Evolutionary conservation across 2,113 vertebrate genomes (phyloP).

Genomic region (Bubo scandiacus): DNA sequence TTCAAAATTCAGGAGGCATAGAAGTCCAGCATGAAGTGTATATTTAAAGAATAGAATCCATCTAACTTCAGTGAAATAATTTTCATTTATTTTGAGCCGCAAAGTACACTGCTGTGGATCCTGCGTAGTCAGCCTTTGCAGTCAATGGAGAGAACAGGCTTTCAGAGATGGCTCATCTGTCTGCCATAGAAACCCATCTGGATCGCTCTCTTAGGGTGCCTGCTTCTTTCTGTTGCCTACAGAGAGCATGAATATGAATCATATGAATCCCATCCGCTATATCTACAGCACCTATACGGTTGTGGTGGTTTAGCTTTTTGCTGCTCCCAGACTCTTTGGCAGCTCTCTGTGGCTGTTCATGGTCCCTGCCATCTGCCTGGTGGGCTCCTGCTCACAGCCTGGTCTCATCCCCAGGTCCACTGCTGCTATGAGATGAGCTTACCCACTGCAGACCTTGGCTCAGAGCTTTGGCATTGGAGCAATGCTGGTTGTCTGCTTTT

Average conservation of each 20-base stretch:
- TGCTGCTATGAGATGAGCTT: accelerated
- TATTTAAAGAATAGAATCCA: background rate
- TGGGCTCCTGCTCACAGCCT: accelerated
- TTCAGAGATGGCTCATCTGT: slow-evolving; percentile 31
- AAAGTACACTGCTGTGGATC: background rate
- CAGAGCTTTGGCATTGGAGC: background rate
- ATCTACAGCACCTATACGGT: background rate
- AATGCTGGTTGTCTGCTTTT: background rate
- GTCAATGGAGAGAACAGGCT: slow-evolving; percentile 15
- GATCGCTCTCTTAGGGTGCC: background rate
- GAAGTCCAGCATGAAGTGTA: background rate
- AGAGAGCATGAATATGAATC: background rate
- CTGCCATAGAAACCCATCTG: slow-evolving; percentile 60
- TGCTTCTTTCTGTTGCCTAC: slow-evolving; percentile 15
- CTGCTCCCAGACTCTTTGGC: background rate
- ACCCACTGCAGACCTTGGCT: accelerated
- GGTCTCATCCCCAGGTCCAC: background rate
- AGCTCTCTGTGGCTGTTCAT: background rate
- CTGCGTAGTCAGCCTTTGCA: background rate
- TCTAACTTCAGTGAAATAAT: background rate
- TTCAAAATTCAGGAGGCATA: background rate
- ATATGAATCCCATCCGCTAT: background rate
- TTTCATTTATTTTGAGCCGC: background rate
- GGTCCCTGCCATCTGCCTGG: accelerated
- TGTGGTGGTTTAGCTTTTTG: background rate